Base-by-base conservation (phyloP, 2,113 vertebrate species). In the Poicephalus gulielmi region DNA sequence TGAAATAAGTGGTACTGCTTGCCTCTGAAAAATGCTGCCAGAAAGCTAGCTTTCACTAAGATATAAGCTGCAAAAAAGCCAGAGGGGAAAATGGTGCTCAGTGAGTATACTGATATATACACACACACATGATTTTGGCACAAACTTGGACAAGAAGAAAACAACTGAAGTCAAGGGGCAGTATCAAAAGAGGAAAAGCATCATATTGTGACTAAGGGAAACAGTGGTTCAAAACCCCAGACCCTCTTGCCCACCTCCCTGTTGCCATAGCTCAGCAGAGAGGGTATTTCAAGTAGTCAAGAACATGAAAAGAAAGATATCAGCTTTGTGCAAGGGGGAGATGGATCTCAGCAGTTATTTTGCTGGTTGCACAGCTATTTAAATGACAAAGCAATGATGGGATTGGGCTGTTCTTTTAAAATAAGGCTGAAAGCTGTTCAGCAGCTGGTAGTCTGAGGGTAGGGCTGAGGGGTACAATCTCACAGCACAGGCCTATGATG, bases 241-340 rank as follows among this genome's bases (percentile, higher is more conserved):
- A n/a, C 27, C 2, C 0, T 44, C 60, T 88, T 88, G 64, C 62
- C 8, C 13, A 35, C 11, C 64, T 92, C 30, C 27, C 9, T 30
- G 3, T 74, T 70, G 35, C 47, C 44, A 33, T 18, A 77, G 84
- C 66, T 88, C 70, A 64, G 88, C 57, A 62, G 60, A 83, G 74
- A 91, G 64, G 19, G 13, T 77, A 7, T 44, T 93, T 85, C 50
- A 57, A 44, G 30, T 6, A 17, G 5, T 17, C 0, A 9, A 31
- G 52, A 89, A 71, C 47, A 79, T 62, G 5, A 47, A 89, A 91
- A 96, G 75, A 44, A 66, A 88, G 92, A 83, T 33, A 69, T 33
- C 53, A 69, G 24, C 77, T 96, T 96, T 95, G 74, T 90, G 77
- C 63, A 81, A 64, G 52, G 70, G n/a, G 9, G 30, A 93, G 95